Evolutionary conservation across 1,140 invertebrate species (phyloP).

Genomic region (Nephotettix cincticeps): DNA sequence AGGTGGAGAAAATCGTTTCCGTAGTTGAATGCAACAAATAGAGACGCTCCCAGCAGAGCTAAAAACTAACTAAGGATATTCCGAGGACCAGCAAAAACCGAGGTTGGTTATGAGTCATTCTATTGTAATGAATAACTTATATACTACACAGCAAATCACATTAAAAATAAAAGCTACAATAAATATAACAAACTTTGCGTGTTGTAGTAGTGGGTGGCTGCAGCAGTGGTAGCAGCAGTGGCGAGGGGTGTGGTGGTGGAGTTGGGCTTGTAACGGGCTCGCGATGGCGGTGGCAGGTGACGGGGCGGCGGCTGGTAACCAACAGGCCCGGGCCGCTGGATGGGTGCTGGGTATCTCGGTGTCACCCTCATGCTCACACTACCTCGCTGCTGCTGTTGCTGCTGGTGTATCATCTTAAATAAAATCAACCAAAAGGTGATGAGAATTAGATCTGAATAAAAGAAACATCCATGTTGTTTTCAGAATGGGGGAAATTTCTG

Average conservation of each 20-base stretch:
- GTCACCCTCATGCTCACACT: constrained; percentile 7
- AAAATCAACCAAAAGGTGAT: no score
- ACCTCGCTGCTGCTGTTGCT: constrained; percentile 26
- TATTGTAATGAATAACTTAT: no score
- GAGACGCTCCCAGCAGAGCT: no score
- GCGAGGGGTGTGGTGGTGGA: background rate
- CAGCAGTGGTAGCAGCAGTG: constrained; percentile 1
- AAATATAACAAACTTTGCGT: constrained; percentile 16
- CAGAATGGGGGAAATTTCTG: no score
- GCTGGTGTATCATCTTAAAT: constrained; percentile 33
- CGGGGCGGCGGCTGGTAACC: background rate
- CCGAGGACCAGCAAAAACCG: no score
- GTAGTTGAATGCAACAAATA: no score
- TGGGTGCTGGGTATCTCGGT: constrained; percentile 22
- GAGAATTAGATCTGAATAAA: no score
- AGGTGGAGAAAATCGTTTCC: no score
- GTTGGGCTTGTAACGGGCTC: background rate
- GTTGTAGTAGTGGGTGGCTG: background rate
- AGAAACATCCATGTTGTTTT: no score
- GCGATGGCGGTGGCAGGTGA: background rate
- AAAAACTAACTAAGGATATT: no score
- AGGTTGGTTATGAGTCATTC: no score
- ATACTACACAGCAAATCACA: no score
- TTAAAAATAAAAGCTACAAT: background rate
- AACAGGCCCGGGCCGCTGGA: constrained; percentile 21